Evolutionary conservation across 1,140 invertebrate genomes (phyloP), one percentile per base, ranked within the genome.

Genomic region (Zaprionus ornatus): DNA sequence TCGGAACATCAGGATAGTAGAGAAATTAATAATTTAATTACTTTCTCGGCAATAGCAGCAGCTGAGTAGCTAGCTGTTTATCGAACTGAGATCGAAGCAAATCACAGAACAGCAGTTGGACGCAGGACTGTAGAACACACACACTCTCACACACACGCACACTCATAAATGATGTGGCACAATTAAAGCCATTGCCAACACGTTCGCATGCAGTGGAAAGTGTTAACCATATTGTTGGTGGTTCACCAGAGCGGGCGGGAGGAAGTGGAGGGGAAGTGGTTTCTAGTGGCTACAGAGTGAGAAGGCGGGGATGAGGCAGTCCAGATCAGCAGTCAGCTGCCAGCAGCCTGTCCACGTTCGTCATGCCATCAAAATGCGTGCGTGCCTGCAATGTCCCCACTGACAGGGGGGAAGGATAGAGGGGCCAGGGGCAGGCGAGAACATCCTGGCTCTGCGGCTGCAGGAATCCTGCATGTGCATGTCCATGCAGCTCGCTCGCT

Each of bases 191-290:
- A 72, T 29, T 37, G 66, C 52, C 80, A 61, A 56, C 61, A 81
- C 77, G 59, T 83, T 61, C 61, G 73, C 63, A 37, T 27, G 61
- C 27, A 63, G 50, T 52, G 56, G 25, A 69, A 61, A 80, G 78
- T 82, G 84, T 84, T 88, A 88, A 87, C 80, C 85, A 79, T 90
- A 88, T 90, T 90, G 84, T 81, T 74, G 79, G 40, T 65, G 62
- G 70, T 68, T 60, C 77, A 56, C 68, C 52, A 52, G 15, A 19
- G 45, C 25, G 50, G 50, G 13, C 7, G 0, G 29, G 48, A 0
- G 19, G 19, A 40, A 40, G 13, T 13, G 37, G 37, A 1, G 13
- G 37, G 37, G 37, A 1, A 13, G 12, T 37, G 35, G 13, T 15
- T 37, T 37, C 13, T 37, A 37, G 35, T 37, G 35, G 35, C 35